phyloP scores from a whole-genome alignment of 2,113 vertebrate species.

The Gallinago undulata region DNA sequence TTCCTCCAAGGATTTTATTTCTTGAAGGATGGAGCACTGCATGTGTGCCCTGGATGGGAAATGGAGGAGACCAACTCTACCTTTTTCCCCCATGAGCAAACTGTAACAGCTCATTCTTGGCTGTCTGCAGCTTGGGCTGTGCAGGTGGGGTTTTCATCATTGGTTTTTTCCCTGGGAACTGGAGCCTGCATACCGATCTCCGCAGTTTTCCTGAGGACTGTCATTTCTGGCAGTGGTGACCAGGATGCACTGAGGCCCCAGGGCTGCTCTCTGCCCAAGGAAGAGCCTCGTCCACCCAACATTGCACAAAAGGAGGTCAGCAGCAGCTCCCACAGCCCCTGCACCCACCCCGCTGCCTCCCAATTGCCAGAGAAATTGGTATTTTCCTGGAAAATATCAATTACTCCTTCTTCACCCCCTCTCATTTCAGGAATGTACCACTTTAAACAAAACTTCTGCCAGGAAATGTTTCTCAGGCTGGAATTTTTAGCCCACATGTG shows the following conservation, averaged over 20 bases:
- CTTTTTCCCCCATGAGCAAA: neutral
- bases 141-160: neutral
- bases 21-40: neutral
- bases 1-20: neutral
- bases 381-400: neutral
- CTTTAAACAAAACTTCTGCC: neutral
- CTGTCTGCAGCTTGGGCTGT: neutral
- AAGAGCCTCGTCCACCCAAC: neutral
- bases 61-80: neutral
- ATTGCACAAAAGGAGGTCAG: neutral
- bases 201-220: neutral
- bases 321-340: fast-evolving
- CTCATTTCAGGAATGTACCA: neutral
- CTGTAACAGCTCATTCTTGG: neutral
- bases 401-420: neutral
- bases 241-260: neutral
- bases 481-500: neutral
- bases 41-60: neutral
- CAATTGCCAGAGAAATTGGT: neutral
- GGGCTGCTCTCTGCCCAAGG: neutral
- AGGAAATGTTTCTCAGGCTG: conserved; percentile 12
- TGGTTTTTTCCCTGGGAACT: neutral
- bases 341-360: neutral
- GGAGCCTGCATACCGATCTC: neutral
- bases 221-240: neutral